phyloP scores from a whole-genome alignment of 2,113 vertebrate species.

The Strix aluco region DNA sequence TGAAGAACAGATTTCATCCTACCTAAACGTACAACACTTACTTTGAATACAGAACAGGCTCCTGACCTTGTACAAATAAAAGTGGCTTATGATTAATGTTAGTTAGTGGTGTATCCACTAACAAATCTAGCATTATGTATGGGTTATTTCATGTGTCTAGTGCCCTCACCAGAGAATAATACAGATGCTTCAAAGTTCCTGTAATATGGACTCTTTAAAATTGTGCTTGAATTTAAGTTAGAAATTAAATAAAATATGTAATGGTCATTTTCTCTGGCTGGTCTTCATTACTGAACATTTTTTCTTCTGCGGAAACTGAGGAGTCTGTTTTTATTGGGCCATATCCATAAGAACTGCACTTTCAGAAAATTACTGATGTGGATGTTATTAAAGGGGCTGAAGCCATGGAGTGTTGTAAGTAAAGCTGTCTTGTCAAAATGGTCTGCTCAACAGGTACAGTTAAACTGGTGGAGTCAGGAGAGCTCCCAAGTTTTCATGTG shows the following conservation, averaged over 20 bases:
- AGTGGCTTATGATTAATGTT: background rate
- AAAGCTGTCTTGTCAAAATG: background rate
- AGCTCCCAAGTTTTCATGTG: background rate
- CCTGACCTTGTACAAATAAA: background rate
- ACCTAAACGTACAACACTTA: background rate
- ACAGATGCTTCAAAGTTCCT: slow-evolving; percentile 1
- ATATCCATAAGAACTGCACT: background rate
- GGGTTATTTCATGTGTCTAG: background rate
- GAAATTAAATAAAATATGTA: background rate
- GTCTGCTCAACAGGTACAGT: background rate
- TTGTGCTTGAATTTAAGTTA: background rate
- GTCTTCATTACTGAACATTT: background rate
- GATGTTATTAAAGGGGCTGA: background rate
- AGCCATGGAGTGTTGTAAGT: background rate
- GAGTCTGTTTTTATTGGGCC: background rate
- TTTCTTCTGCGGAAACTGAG: background rate
- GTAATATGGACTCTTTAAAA: background rate
- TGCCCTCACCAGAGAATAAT: background rate
- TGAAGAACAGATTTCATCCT: background rate
- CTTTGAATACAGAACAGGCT: background rate
- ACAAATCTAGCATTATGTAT: background rate
- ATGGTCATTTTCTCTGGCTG: slow-evolving; percentile 10
- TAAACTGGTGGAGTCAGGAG: background rate
- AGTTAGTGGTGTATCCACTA: slow-evolving; percentile 14
- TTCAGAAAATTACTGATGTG: background rate